phyloP scores from a whole-genome alignment of 2,113 vertebrate species.

The Laticauda laticaudata region DNA sequence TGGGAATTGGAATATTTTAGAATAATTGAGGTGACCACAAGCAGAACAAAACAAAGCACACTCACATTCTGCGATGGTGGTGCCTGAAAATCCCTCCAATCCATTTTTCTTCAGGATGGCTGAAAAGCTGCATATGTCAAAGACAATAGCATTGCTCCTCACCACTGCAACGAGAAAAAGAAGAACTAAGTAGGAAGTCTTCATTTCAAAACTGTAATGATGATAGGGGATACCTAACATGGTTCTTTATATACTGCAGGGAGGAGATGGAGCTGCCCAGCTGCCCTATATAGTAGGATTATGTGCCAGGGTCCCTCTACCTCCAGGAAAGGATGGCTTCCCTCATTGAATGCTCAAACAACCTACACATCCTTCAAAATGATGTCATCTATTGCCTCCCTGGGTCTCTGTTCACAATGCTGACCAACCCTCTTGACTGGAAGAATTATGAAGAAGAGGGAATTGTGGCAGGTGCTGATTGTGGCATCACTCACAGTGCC shows the following conservation, averaged over 20 bases:
- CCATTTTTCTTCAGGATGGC: neutral
- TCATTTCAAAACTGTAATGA: neutral
- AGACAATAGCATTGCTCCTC: neutral
- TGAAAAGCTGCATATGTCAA: neutral
- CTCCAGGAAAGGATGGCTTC: neutral
- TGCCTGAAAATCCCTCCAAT: constrained; percentile 1
- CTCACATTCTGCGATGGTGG: constrained; percentile 20
- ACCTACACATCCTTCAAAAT: neutral
- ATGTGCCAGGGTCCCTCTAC: neutral
- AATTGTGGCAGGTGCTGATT: neutral
- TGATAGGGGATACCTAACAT: neutral
- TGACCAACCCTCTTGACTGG: neutral
- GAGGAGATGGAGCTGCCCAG: neutral
- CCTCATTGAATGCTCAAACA: neutral
- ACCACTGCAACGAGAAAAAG: neutral
- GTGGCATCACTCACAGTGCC: constrained; percentile 8
- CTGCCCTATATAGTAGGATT: neutral
- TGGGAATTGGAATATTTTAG: neutral
- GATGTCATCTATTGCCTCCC: neutral
- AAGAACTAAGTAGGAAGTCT: neutral
- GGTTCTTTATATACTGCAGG: neutral
- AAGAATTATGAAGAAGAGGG: neutral
- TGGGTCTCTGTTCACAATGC: neutral
- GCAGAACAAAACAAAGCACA: neutral
- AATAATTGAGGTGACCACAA: neutral